A percentile compares a stretch with the other conserved stretches of the same genome.
These are phyloP conservation scores for Athalia cordata DNA, from an alignment of 2,888 invertebrate genomes.

Conservation along the genomic window DNA sequence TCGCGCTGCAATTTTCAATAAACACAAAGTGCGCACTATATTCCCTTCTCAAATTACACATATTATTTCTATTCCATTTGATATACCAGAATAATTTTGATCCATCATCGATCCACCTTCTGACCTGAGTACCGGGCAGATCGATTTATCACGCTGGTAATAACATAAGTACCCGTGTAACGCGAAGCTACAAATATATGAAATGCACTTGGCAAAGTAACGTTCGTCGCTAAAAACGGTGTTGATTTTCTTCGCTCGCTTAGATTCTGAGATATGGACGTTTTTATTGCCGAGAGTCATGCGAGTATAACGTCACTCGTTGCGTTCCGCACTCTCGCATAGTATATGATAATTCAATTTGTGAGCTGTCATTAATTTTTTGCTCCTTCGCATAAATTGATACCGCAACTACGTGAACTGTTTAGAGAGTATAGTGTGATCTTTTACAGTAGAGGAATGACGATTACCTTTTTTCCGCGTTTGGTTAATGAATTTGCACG, in stretches of 20 bases:
- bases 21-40: conserved; percentile 1
- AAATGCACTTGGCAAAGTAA: no score
- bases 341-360: background rate
- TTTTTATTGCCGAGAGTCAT: background rate
- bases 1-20: conserved; percentile 2
- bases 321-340: background rate
- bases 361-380: background rate
- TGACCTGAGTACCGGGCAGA: no score
- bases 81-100: no score
- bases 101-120: no score
- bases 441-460: background rate
- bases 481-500: conserved; percentile 12
- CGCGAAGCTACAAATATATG: no score
- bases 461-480: background rate
- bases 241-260: no score
- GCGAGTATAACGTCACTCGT: background rate
- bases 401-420: background rate
- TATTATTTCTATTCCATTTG: background rate
- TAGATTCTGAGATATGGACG: no score
- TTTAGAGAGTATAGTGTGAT: background rate
- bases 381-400: background rate
- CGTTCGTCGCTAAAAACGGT: no score
- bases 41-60: no score
- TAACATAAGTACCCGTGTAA: no score
- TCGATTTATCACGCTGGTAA: no score